Base-by-base conservation (phyloP, 1,140 invertebrate species). In the Psilanteris sp. region DNA sequence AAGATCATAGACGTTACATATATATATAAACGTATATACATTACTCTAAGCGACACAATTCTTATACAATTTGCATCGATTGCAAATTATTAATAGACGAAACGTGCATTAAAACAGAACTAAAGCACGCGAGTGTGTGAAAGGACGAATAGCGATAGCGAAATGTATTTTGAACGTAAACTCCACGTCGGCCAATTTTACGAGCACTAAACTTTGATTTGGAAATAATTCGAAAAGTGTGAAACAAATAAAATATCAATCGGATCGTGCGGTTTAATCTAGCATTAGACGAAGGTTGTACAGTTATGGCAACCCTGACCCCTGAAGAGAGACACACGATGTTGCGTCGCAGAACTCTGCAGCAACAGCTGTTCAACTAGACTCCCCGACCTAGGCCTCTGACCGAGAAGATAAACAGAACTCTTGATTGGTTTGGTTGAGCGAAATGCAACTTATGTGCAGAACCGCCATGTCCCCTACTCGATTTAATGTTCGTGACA, bases 311-410 rank as follows among this genome's bases (percentile, higher is more conserved):
- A 71, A 77, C 67, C 74, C 74, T 77, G 74, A 77, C 74, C 74
- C 67, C 46, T 44, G 66, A 44, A 62, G 59, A 37, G 59, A 70
- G 59, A 59, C 59, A 64, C 48, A 77, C 54, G 59, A 62, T 50
- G 54, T 50, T 50, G 74, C 74, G 74, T 71, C 66, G 66, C 66
- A 71, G 44, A 70, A 66, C 43, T 76, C 59, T 37, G 52, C 61
- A 43, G 66, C 73, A 75, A 76, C 73, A 77, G 73, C 73, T 77
- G 73, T 64, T 77, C 57, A 59, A 43, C 66, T 77, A 71, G 59
- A 41, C 73, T 70, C 66, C n/a, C 73, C 73, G 66, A 77, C 66
- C 73, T 77, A 77, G 73, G 73, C 73, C 73, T 77, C 73, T 77
- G 73, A 77, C 73, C 66, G 73, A 77, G 46, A 77, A 77, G 66